phyloP scores from a whole-genome alignment of 64 coral and sea anemone species.

The Stylophora pistillata region DNA sequence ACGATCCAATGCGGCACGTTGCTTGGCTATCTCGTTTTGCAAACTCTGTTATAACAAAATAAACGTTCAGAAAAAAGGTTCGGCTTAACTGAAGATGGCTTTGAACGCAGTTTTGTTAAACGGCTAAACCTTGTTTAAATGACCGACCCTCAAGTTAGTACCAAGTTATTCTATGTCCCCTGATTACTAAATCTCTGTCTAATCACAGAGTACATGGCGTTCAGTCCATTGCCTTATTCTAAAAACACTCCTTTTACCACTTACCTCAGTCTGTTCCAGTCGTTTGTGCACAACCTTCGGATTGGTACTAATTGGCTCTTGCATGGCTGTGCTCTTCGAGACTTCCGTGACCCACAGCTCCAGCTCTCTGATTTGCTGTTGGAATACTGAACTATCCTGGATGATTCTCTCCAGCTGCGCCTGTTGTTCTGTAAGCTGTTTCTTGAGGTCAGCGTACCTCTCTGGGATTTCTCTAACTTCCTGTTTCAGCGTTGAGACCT shows the following conservation, averaged over 20 bases:
- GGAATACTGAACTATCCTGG: constrained; percentile 44
- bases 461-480: constrained; percentile 73
- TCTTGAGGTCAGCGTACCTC: constrained; percentile 57
- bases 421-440: constrained; percentile 69
- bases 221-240: too few species aligned
- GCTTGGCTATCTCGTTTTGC: constrained; percentile 79
- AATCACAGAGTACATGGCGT: too few species aligned
- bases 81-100: not conserved
- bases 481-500: constrained; percentile 68
- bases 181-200: too few species aligned
- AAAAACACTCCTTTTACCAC: not conserved
- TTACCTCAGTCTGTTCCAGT: constrained; percentile 87
- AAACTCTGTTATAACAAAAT: constrained; percentile 50
- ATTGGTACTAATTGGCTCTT: constrained; percentile 84
- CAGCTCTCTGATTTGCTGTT: constrained; percentile 73
- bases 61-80: not conserved
- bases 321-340: constrained; percentile 61
- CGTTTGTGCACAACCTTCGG: constrained; percentile 77
- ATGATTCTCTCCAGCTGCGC: constrained; percentile 59
- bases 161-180: too few species aligned
- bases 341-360: constrained; percentile 84
- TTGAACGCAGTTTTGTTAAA: not conserved
- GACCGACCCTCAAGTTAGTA: too few species aligned
- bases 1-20: constrained; percentile 59
- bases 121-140: not conserved